Percentiles rank a stretch among this genome's conserved stretches.
These are phyloP conservation scores for Macroteleia sp. DNA, from an alignment of 2,888 invertebrate genomes.

Conservation along the genomic window DNA sequence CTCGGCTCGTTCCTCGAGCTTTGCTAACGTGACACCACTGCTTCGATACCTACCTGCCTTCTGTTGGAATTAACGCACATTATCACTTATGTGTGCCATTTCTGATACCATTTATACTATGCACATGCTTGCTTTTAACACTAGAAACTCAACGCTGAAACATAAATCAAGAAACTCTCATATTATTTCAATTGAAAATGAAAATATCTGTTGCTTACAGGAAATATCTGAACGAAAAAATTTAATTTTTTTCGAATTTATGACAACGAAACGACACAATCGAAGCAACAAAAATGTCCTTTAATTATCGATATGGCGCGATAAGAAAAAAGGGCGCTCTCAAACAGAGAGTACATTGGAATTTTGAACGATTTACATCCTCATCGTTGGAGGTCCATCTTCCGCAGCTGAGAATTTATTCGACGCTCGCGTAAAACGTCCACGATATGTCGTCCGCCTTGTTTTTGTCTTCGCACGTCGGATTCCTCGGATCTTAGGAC, in stretches of 20 bases:
- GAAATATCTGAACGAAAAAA: no score
- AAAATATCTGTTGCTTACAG: no score
- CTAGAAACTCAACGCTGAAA: not conserved
- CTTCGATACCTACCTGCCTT: slow-evolving; percentile 30
- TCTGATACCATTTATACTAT: slow-evolving; percentile 15
- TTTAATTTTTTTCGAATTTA: no score
- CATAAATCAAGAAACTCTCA: no score
- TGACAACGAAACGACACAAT: slow-evolving; percentile 2
- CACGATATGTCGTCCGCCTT: slow-evolving; percentile 78
- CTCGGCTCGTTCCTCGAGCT: slow-evolving; percentile 26
- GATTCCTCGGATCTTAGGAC: slow-evolving; percentile 74
- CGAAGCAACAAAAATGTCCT: slow-evolving; percentile 11
- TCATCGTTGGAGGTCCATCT: slow-evolving; percentile 66
- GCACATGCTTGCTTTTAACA: slow-evolving; percentile 4
- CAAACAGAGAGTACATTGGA: slow-evolving; percentile 44
- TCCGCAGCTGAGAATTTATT: slow-evolving; percentile 73
- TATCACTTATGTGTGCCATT: slow-evolving; percentile 33
- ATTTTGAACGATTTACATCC: slow-evolving; percentile 76
- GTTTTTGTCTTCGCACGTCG: slow-evolving; percentile 79
- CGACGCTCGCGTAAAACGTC: slow-evolving; percentile 78
- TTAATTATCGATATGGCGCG: slow-evolving; percentile 40
- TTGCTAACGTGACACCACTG: slow-evolving; percentile 48
- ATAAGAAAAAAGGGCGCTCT: slow-evolving; percentile 12
- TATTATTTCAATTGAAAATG: no score
- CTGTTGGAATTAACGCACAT: slow-evolving; percentile 61